Conservation (phyloP, 2,113 vertebrate genomes). For the Centropus unirufus region DNA sequence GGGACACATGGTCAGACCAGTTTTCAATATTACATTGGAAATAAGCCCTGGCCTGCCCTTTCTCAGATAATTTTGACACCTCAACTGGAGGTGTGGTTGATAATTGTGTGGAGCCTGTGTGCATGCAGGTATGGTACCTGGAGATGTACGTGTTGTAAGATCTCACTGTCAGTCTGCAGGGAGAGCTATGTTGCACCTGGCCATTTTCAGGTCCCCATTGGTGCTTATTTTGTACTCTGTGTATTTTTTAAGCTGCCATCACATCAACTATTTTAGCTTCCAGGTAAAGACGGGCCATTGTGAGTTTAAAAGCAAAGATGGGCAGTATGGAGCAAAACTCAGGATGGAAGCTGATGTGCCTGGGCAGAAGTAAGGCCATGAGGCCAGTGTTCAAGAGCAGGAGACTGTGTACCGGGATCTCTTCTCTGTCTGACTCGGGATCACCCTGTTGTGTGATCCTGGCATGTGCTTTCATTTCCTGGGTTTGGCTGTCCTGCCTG, state of each 20-base stretch:
- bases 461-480: background rate
- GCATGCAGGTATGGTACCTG: accelerated
- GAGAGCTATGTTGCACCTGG: background rate
- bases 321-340: background rate
- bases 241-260: background rate
- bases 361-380: background rate
- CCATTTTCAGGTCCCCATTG: background rate
- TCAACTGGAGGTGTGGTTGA: background rate
- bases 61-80: background rate
- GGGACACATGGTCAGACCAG: background rate
- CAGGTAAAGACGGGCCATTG: background rate
- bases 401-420: background rate
- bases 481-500: background rate
- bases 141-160: background rate
- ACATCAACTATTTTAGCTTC: background rate
- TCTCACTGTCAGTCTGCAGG: background rate
- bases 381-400: background rate
- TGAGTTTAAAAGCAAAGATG: background rate
- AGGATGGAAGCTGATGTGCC: background rate
- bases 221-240: background rate
- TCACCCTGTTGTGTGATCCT: background rate
- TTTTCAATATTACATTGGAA: background rate
- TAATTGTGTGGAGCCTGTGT: background rate
- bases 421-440: background rate
- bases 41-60: background rate